Percentiles rank a stretch among this genome's conserved stretches.
phyloP scores from a whole-genome alignment of 2,888 invertebrate species.

The Phalangium opilio region DNA sequence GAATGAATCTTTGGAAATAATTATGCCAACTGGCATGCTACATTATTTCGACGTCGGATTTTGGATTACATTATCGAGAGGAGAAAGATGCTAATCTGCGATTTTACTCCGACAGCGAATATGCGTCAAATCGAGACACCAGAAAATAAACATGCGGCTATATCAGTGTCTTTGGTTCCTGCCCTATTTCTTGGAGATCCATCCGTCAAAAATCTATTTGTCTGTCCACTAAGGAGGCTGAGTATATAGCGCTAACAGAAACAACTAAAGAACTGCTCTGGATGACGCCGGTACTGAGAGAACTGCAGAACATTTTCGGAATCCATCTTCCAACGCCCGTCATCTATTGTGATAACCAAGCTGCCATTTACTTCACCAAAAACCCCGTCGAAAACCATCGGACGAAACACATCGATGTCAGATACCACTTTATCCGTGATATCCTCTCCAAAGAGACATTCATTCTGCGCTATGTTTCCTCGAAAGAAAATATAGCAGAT shows the following conservation, averaged over 20 bases:
- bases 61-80: too few relatives aligned
- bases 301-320: neutral
- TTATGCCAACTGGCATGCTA: too few relatives aligned
- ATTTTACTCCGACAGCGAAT: too few relatives aligned
- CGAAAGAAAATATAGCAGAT: too few relatives aligned
- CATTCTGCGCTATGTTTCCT: too few relatives aligned
- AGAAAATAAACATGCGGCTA: neutral
- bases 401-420: slow-evolving; percentile 19
- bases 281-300: neutral
- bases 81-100: too few relatives aligned
- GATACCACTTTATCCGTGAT: slow-evolving; percentile 16
- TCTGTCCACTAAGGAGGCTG: slow-evolving; percentile 5
- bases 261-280: neutral
- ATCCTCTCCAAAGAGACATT: neutral
- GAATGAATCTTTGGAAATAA: too few relatives aligned
- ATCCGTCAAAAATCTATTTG: slow-evolving; percentile 1
- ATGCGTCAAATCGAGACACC: too few relatives aligned
- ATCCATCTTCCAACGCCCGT: neutral
- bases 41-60: too few relatives aligned
- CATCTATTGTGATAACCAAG: slow-evolving; percentile 16
- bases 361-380: slow-evolving; percentile 13
- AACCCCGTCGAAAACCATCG: slow-evolving; percentile 18
- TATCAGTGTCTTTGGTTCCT: neutral
- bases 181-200: neutral
- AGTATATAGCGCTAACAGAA: neutral